Evolutionary conservation across 2,797 vertebrate genomes (phyloP), one percentile per base, ranked within the genome.

Genomic region (Thunnus albacares): DNA sequence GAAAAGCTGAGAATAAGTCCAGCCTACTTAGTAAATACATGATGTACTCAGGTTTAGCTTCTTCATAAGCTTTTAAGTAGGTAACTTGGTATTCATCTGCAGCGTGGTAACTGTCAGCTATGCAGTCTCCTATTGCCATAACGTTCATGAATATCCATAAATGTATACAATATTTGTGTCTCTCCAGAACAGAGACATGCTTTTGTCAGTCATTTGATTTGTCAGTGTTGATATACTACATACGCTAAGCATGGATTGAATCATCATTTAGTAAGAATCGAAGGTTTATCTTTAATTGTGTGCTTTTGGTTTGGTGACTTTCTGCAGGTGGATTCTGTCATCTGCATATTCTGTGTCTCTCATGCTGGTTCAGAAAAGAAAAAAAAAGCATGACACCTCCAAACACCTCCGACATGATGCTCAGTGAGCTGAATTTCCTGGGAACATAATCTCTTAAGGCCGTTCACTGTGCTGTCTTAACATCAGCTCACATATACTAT

Each of bases 391-490:
- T 5, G 7, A 65, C 45, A 52, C 28, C 28, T 73, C 59, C 6
- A 18, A 53, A 52, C 30, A 17, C 22, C 49, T 43, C 56, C 22
- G n/a, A 30, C 14, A 43, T 30, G 38, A 18, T 35, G 60, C 60
- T 41, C 47, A 60, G 45, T 35, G 47, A 53, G 17, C 59, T 58
- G 20, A 15, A 45, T 57, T 58, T 47, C 49, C 24, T 11, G 45
- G 45, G 17, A 49, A 58, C 62, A 65, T 65, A 65, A 75, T 58
- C 58, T 57, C 24, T 47, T 66, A 51, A 59, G 41, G 15, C 13
- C 41, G 28, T 56, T 69, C 38, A 22, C 26, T 61, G n/a, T 24
- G 56, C 45, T 38, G 30, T 53, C 14, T 55, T 22, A 64, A 56
- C 35, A n/a, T n/a, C 26, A 13, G 51, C 41, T 66, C 45, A 28